Percentiles rank a stretch among this genome's conserved stretches.
phyloP scores from a whole-genome alignment of 2,113 vertebrate species.

The Gavia stellata region DNA sequence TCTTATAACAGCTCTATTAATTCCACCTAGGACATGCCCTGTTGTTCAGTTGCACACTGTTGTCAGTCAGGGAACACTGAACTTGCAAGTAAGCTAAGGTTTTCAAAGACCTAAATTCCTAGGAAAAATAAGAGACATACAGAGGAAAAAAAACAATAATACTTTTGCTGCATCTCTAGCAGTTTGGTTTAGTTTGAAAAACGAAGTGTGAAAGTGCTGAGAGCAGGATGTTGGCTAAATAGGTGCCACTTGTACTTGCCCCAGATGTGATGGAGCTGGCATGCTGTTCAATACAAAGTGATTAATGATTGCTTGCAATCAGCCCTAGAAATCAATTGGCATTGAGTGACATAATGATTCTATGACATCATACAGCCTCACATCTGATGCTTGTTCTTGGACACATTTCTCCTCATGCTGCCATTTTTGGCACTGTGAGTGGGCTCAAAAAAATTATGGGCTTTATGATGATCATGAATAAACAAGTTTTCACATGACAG shows the following conservation, averaged over 20 bases:
- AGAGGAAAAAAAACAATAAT: too few relatives aligned
- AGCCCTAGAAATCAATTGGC: constrained; percentile 51
- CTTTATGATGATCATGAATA: constrained; percentile 32
- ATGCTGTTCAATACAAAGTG: constrained; percentile 44
- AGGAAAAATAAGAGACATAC: background rate
- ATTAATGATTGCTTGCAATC: constrained; percentile 65
- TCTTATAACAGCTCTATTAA: background rate
- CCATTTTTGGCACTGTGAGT: background rate
- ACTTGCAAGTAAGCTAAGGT: background rate
- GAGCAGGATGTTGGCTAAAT: constrained; percentile 53
- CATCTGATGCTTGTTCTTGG: constrained; percentile 28
- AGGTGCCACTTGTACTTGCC: constrained; percentile 53
- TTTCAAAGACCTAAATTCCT: background rate
- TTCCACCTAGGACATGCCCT: background rate
- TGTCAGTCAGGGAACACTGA: background rate
- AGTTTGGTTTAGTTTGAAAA: background rate
- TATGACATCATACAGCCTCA: constrained; percentile 33
- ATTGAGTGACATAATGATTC: constrained; percentile 57
- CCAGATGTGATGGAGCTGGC: constrained; percentile 49
- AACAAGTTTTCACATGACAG: background rate
- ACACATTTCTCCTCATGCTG: background rate
- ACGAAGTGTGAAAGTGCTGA: background rate
- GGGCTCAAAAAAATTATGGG: background rate
- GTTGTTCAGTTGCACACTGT: background rate
- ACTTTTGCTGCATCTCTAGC: background rate